Evolutionary conservation across 2,888 invertebrate species (phyloP).

Genomic region (Leucophenga montana): DNA sequence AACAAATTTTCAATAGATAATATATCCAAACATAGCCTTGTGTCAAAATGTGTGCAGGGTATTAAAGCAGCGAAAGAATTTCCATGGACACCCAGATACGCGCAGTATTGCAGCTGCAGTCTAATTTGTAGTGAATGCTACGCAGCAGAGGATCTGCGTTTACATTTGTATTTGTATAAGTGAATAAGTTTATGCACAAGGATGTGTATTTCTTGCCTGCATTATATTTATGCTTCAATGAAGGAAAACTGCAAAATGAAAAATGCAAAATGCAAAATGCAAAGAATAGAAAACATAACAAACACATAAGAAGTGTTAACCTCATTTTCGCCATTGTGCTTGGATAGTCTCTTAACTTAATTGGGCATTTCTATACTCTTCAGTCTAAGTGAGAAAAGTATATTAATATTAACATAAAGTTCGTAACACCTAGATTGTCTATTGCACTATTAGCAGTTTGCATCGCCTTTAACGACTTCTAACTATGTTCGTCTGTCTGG

Average conservation of each 20-base stretch:
- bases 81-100: slow-evolving; percentile 22
- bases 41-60: neutral
- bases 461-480: too few species aligned
- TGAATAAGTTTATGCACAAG: neutral
- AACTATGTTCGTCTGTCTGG: too few species aligned
- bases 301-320: slow-evolving; percentile 51
- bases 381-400: too few species aligned
- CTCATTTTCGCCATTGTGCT: slow-evolving; percentile 49
- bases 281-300: slow-evolving; percentile 13
- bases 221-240: neutral
- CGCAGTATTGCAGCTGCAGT: slow-evolving; percentile 14
- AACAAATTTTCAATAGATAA: too few species aligned
- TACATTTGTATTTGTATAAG: neutral
- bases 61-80: too few species aligned
- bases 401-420: too few species aligned
- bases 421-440: too few species aligned
- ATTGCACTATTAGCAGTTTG: too few species aligned
- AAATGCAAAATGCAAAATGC: slow-evolving; percentile 10
- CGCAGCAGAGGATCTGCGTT: neutral
- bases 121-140: too few species aligned
- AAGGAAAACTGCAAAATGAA: slow-evolving; percentile 5
- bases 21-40: neutral
- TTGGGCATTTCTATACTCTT: slow-evolving; percentile 10
- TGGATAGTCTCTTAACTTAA: slow-evolving; percentile 9
- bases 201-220: neutral